A percentile compares a stretch with the other conserved stretches of the same genome.
phyloP scores from a whole-genome alignment of 2,113 vertebrate species.

The Lamprologus speciosus region DNA sequence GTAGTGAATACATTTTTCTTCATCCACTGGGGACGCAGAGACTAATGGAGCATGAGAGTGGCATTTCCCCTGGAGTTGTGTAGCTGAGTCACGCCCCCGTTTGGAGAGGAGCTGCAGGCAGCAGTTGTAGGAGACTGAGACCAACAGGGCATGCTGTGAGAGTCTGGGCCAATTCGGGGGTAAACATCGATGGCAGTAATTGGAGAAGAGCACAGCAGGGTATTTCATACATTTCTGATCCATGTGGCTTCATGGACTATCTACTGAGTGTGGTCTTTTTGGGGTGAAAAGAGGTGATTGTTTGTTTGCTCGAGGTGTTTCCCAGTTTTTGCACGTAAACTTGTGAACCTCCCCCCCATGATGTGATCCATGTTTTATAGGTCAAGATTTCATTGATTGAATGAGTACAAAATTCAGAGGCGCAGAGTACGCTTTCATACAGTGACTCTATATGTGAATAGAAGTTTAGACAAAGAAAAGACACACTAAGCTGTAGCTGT shows the following conservation, averaged over 20 bases:
- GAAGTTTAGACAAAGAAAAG: not conserved
- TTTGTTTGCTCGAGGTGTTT: not conserved
- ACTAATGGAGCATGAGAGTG: conserved; percentile 68
- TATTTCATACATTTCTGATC: conserved; percentile 43
- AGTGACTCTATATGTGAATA: not conserved
- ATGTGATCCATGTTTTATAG: not conserved
- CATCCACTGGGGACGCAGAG: conserved; percentile 40
- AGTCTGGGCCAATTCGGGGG: conserved; percentile 39
- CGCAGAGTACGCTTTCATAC: not conserved
- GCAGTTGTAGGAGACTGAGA: conserved; percentile 11
- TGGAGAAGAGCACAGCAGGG: conserved; percentile 51
- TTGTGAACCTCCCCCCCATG: not conserved
- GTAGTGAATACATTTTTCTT: conserved; percentile 60
- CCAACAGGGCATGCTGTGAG: conserved; percentile 35
- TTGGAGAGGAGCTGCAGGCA: conserved; percentile 37
- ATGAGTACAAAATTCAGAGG: not conserved
- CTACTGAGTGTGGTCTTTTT: conserved; percentile 9
- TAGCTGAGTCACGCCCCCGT: conserved; percentile 46
- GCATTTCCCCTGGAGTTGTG: conserved; percentile 45
- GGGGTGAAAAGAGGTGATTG: not conserved
- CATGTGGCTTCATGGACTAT: not conserved
- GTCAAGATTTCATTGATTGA: not conserved
- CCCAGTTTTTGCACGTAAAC: not conserved
- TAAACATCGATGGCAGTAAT: conserved; percentile 59
- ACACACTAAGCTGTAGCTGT: not conserved